A percentile compares a stretch with the other conserved stretches of the same genome.
Conservation (phyloP, 2,888 invertebrate species). For the Agrochola lychnidis region DNA sequence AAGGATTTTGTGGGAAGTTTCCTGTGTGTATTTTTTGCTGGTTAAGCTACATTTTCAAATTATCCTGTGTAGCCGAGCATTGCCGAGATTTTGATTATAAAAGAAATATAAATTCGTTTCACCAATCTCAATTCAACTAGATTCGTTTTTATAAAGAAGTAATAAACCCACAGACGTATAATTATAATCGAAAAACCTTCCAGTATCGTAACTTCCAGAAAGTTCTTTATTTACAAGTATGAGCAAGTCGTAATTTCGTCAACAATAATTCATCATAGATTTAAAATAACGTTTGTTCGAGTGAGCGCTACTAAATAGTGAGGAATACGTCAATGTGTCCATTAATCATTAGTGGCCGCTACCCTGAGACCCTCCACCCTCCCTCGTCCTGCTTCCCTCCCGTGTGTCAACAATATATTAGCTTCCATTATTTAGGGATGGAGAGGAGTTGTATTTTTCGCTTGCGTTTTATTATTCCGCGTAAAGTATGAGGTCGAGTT, state of each 20-base stretch:
- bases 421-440: slow-evolving; percentile 81
- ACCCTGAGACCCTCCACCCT: slow-evolving; percentile 64
- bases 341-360: slow-evolving; percentile 82
- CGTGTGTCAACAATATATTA: slow-evolving; percentile 84
- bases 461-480: slow-evolving; percentile 63
- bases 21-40: slow-evolving; percentile 20
- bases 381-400: slow-evolving; percentile 60
- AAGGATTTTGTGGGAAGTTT: slow-evolving; percentile 40
- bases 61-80: background rate
- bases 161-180: background rate
- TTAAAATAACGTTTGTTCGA: slow-evolving; percentile 67
- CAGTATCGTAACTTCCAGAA: background rate
- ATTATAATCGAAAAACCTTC: slow-evolving; percentile 4
- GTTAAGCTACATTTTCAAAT: background rate
- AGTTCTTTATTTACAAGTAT: slow-evolving; percentile 17
- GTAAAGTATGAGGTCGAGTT: slow-evolving; percentile 44
- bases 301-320: slow-evolving; percentile 76
- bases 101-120: slow-evolving; percentile 1
- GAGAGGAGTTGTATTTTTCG: slow-evolving; percentile 69
- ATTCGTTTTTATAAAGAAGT: slow-evolving; percentile 5
- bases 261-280: slow-evolving; percentile 58
- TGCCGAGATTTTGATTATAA: background rate
- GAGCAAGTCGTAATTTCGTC: slow-evolving; percentile 29
- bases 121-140: background rate
- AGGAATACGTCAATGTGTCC: slow-evolving; percentile 82